These are phyloP conservation scores for Spheniscus humboldti DNA, from an alignment of 2,797 vertebrate genomes.

Conservation along the genomic window DNA sequence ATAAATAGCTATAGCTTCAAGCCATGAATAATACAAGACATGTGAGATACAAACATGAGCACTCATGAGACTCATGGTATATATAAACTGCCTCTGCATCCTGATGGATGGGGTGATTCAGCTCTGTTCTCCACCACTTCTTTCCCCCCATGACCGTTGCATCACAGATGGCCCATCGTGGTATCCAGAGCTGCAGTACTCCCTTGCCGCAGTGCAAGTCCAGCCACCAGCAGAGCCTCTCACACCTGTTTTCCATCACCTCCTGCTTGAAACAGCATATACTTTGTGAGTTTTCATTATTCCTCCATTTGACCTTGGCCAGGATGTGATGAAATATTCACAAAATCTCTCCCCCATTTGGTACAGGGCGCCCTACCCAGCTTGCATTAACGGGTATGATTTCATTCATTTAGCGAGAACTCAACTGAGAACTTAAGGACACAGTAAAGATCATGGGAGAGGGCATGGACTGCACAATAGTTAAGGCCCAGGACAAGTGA, in stretches of 20 bases:
- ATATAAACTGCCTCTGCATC: not conserved
- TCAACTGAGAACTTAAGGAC: not conserved
- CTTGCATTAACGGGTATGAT: not conserved
- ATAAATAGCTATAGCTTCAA: not conserved
- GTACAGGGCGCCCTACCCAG: not conserved
- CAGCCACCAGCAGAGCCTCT: not conserved
- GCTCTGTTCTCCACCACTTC: not conserved
- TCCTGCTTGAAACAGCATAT: not conserved
- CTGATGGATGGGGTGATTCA: not conserved
- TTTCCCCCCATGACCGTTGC: not conserved
- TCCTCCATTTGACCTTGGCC: not conserved
- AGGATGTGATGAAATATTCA: not conserved
- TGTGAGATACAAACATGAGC: not conserved
- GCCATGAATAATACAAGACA: not conserved
- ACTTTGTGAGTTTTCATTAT: not conserved
- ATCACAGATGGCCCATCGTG: fast-evolving
- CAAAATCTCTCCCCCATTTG: not conserved
- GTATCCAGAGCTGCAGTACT: not conserved
- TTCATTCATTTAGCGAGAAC: not conserved
- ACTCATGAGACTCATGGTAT: fast-evolving
- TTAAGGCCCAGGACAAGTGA: not conserved
- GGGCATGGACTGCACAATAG: not conserved
- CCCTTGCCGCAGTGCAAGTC: not conserved
- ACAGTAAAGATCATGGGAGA: fast-evolving
- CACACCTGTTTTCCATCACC: not conserved